Conservation (phyloP, 2,888 invertebrate genomes). For the Andrena hattorfiana region DNA sequence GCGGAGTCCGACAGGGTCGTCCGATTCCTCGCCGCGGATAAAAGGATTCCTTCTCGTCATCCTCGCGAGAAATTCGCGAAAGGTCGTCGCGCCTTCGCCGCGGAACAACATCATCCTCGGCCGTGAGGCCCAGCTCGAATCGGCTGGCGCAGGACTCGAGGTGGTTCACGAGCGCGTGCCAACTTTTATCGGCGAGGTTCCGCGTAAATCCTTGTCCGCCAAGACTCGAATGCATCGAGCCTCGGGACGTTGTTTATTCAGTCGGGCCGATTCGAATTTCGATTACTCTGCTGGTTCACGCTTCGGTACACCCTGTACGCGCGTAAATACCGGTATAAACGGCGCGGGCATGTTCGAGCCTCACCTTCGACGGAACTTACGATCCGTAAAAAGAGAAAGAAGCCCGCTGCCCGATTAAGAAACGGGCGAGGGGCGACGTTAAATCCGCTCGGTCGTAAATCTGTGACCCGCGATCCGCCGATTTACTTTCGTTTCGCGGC, state of each 20-base stretch:
- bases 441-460: conserved; percentile 31
- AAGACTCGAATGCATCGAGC: conserved; percentile 11
- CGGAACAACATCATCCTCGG: conserved; percentile 59
- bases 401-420: conserved; percentile 39
- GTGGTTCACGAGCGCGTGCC: conserved; percentile 30
- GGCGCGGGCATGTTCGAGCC: conserved; percentile 16
- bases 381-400: conserved; percentile 27
- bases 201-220: conserved; percentile 37
- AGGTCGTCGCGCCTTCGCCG: conserved; percentile 56
- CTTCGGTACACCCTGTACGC: neutral
- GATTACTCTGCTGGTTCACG: conserved; percentile 26
- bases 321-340: conserved; percentile 47
- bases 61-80: conserved; percentile 55
- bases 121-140: conserved; percentile 26
- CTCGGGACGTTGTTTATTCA: conserved; percentile 26
- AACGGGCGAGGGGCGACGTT: conserved; percentile 23
- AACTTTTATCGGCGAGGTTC: conserved; percentile 37
- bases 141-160: neutral
- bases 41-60: conserved; percentile 60
- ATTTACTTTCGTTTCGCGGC: conserved; percentile 1
- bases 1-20: conserved; percentile 49
- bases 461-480: neutral
- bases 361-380: conserved; percentile 36
- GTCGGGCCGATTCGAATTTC: conserved; percentile 21
- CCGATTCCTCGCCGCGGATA: conserved; percentile 50